Evolutionary conservation across 2,888 invertebrate species (phyloP).

Genomic region (Rhagophthalmus giganteus): DNA sequence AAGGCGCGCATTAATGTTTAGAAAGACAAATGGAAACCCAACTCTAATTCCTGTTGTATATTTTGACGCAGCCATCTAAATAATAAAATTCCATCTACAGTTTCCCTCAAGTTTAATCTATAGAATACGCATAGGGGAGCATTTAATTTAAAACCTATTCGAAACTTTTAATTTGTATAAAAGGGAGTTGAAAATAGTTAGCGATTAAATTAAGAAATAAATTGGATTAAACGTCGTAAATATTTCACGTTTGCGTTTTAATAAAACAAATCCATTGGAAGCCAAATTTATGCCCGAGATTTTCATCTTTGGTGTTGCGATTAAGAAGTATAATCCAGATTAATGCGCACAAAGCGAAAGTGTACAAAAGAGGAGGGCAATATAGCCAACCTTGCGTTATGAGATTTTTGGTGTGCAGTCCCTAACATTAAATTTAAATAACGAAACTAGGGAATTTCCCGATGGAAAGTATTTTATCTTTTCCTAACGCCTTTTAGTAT

Average conservation of each 20-base stretch:
- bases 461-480: too few relatives aligned
- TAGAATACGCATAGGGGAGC: neutral
- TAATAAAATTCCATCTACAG: neutral
- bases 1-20: neutral
- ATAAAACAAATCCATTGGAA: conserved; percentile 32
- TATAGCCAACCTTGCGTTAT: conserved; percentile 23
- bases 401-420: conserved; percentile 20
- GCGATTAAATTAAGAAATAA: conserved; percentile 24
- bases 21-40: neutral
- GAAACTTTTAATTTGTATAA: conserved; percentile 1
- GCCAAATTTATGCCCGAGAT: conserved; percentile 31
- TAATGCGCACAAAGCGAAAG: conserved; percentile 29
- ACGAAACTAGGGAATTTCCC: conserved; percentile 7
- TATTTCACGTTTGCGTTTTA: conserved; percentile 30
- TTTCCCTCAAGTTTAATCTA: neutral
- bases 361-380: conserved; percentile 29
- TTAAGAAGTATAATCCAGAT: conserved; percentile 32
- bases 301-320: conserved; percentile 34
- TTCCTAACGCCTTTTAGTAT: too few relatives aligned
- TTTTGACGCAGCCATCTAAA: neutral
- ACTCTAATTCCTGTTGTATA: neutral
- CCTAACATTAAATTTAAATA: conserved; percentile 19
- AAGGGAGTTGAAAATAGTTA: conserved; percentile 2
- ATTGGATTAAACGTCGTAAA: conserved; percentile 28
- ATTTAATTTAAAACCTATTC: neutral